Percentiles rank a stretch among this genome's conserved stretches.
Conservation (phyloP, 2,797 vertebrate species). For the Chaetodon trifasciatus region DNA sequence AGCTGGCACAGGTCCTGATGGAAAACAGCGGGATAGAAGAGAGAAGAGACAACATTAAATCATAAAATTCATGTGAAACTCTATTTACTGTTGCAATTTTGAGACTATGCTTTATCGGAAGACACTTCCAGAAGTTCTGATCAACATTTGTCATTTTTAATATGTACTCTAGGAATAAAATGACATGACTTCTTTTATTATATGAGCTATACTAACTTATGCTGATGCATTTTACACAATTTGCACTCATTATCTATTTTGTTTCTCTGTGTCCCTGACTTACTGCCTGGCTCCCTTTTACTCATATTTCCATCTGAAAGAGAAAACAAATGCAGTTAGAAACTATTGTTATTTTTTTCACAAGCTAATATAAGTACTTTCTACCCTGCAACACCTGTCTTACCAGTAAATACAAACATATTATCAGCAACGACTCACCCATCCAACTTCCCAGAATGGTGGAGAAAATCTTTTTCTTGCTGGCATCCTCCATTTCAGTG, state of each 20-base stretch:
- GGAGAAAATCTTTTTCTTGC: constrained; percentile 93
- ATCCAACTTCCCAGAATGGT: constrained; percentile 93
- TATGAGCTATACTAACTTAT: neutral
- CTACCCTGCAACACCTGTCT: neutral
- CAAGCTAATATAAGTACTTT: neutral
- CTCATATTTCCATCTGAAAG: constrained; percentile 84
- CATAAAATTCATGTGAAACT: neutral
- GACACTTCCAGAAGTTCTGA: neutral
- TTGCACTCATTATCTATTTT: constrained; percentile 11
- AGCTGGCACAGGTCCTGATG: constrained; percentile 73
- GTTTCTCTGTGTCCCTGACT: constrained; percentile 73
- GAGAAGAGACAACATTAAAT: neutral
- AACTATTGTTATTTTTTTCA: neutral
- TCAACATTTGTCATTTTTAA: neutral
- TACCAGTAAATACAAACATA: neutral
- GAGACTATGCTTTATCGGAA: neutral
- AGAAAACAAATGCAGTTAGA: constrained; percentile 46
- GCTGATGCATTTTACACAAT: neutral
- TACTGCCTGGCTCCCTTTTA: constrained; percentile 85
- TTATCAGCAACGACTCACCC: constrained; percentile 82
- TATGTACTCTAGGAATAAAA: neutral
- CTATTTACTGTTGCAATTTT: neutral
- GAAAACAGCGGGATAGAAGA: neutral
- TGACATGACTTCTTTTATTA: neutral
- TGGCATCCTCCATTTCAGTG: constrained; percentile 90